Evolutionary conservation across 1,140 invertebrate species (phyloP).

Genomic region (Diuraphis noxia): DNA sequence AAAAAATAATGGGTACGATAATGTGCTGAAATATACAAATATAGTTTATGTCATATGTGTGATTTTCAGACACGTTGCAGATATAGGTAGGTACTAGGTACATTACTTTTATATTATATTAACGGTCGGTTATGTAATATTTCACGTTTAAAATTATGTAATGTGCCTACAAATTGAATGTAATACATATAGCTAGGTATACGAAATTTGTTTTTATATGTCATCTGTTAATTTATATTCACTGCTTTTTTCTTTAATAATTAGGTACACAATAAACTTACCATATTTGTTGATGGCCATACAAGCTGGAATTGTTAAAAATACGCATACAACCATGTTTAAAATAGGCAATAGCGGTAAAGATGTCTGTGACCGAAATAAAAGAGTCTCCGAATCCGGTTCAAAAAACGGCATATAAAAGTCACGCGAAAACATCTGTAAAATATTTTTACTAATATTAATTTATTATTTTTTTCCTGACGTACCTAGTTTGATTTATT

Average conservation of each 20-base stretch:
- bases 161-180: neutral
- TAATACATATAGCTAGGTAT: too few species aligned
- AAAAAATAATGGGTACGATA: neutral
- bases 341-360: neutral
- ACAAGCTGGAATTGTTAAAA: neutral
- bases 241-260: too few species aligned
- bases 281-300: neutral
- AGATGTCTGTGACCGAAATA: neutral
- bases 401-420: neutral
- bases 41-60: neutral
- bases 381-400: neutral
- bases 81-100: too few species aligned
- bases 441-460: neutral
- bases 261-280: neutral
- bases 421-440: neutral
- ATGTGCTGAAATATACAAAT: neutral
- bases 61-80: neutral
- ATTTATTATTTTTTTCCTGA: neutral
- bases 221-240: neutral
- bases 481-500: neutral
- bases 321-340: neutral
- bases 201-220: neutral
- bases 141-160: neutral
- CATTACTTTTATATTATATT: neutral
- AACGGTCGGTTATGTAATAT: neutral